Evolutionary conservation across 1,140 invertebrate genomes (phyloP), one percentile per base, ranked within the genome.

Genomic region (Ylistrum balloti): DNA sequence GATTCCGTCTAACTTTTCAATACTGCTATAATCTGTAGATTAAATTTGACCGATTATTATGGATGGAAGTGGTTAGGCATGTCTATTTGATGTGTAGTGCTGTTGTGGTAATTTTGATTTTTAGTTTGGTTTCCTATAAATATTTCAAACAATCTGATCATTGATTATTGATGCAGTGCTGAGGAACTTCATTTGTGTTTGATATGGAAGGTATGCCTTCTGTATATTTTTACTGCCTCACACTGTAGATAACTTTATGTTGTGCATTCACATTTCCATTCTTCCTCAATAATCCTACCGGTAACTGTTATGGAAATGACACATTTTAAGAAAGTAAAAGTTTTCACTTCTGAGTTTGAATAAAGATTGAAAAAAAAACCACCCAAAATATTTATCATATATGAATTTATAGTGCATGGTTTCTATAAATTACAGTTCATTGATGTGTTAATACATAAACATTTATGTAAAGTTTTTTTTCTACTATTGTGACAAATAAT

Each of bases 381-480:
- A n/a, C n/a, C n/a, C 20, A 45, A 45, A 13, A 17, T 45, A 45
- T 45, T 45, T 45, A 45, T 45, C 41, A 45, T 45, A 45, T 28
- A 9, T 74, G n/a, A 74, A 74, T 74, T 45, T 45, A 45, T 45
- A 45, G 41, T 13, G 41, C 41, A 45, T 45, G 41, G 41, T 45
- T 74, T 74, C 56, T 74, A 74, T 74, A 74, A 74, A 74, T 74
- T 74, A 28, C 56, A 74, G 56, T 74, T 74, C 1, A 74, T 11
- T 56, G 22, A 56, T 74, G 28, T 45, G 41, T 74, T 74, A 5
- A 74, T 74, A 28, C 56, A 74, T 74, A 74, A 74, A 45, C 20
- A 45, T 45, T 74, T 28, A 74, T 74, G 56, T 74, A 74, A 74
- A 74, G 22, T n/a, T n/a, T 45, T 74, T 74, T 74, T 74, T 74